Base-by-base conservation (phyloP, 1,140 invertebrate species). In the Aricia agestis region DNA sequence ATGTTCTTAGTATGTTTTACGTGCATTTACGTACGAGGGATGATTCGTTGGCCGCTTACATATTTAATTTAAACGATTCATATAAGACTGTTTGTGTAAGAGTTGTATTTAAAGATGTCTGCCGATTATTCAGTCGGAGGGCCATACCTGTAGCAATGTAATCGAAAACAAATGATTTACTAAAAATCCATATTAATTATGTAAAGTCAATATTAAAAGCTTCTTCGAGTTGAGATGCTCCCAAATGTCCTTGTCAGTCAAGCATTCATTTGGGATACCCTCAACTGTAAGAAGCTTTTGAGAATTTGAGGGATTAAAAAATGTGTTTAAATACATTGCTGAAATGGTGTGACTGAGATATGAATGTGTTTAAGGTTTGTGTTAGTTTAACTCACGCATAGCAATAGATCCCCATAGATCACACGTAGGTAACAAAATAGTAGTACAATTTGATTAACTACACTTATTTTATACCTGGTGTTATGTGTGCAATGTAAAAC, bases 11-110 rank as follows among this genome's bases (percentile, higher is more conserved):
- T 78, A 78, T 75, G 31, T 74, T 76, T 77, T 75, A 81, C 75
- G 77, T 81, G 82, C 83, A 86, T 86, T 86, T 86, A 85, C 72
- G 76, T 76, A 61, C 36, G 68, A 36, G 15, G 32, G 15, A 59
- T 68, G 18, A 68, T 41, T 15, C 42, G 13, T 58, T 67, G 36
- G 42, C 18, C 41, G 66, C 17, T 41, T 63, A 63, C 18, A 63
- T 19, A 18, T 63, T 63, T 25, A 19, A 25, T 63, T 63, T 25
- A 63, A 63, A 63, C 19, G 59, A 63, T 63, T 63, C 59, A 63
- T 19, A 63, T 63, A 63, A 63, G 59, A 63, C 59, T 63, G 59
- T 63, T 63, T 63, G 59, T 63, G 59, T 63, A 63, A 63, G 59
- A 52, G 45, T 52, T 52, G 59, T 63, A 63, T 63, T 63, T 63